phyloP scores from a whole-genome alignment of 2,888 invertebrate species.

The Nephrotoma appendiculata region DNA sequence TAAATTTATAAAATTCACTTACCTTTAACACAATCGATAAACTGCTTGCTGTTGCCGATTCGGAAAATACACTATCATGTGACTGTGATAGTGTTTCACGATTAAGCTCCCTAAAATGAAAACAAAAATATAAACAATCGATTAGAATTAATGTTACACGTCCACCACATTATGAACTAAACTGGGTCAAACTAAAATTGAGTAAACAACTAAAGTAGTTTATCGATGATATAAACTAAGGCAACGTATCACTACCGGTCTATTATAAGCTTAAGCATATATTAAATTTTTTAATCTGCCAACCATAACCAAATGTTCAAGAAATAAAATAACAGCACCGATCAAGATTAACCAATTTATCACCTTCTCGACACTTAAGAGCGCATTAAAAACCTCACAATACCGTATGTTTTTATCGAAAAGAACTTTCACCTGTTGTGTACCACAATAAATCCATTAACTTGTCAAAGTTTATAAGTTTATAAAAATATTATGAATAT shows the following conservation, averaged over 20 bases:
- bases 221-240: not conserved
- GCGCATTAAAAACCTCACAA: not conserved
- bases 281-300: not conserved
- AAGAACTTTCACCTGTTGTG: not conserved
- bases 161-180: not conserved
- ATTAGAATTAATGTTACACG: not conserved
- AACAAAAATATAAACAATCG: not conserved
- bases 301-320: not conserved
- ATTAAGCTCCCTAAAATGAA: constrained; percentile 23
- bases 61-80: constrained; percentile 84
- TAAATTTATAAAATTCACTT: no score
- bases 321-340: not conserved
- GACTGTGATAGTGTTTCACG: constrained; percentile 60
- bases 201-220: not conserved
- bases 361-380: not conserved
- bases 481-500: not conserved
- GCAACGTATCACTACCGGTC: not conserved
- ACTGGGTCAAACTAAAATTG: not conserved
- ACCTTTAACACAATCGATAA: constrained; percentile 31
- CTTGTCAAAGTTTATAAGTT: not conserved
- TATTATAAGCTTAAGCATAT: not conserved
- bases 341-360: not conserved
- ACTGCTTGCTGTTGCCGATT: constrained; percentile 32
- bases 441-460: not conserved
- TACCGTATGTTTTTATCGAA: not conserved